Percentiles rank a stretch among this genome's conserved stretches.
Conservation (phyloP, 2,888 invertebrate species). For the Girardia tigrina region DNA sequence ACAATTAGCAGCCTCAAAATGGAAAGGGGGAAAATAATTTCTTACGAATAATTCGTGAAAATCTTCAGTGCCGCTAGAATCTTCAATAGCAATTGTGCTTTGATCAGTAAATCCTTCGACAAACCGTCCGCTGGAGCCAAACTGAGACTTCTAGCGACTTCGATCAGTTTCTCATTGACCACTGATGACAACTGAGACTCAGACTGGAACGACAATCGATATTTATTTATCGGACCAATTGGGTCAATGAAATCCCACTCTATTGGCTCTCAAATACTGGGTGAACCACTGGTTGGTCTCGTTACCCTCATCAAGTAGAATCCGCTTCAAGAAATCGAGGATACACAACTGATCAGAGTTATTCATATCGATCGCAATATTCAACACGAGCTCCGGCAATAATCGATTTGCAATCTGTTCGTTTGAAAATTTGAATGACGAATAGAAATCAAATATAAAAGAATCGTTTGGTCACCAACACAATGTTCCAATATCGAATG, state of each 20-base stretch:
- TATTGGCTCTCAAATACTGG: constrained; percentile 19
- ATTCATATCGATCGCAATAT: constrained; percentile 24
- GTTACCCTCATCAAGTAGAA: constrained; percentile 29
- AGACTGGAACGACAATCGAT: not conserved
- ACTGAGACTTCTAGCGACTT: not conserved
- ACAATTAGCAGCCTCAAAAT: too few relatives aligned
- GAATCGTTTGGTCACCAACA: too few relatives aligned
- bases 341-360: not conserved
- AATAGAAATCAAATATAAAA: too few relatives aligned
- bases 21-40: not conserved
- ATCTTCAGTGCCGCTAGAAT: constrained; percentile 12
- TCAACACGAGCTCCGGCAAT: constrained; percentile 15
- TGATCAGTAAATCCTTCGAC: not conserved
- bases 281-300: constrained; percentile 30
- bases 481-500: not conserved
- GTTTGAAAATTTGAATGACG: too few relatives aligned
- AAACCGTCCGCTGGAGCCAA: not conserved
- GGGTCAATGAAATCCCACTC: not conserved
- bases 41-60: constrained; percentile 31
- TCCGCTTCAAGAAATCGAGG: constrained; percentile 20
- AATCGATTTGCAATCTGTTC: constrained; percentile 18
- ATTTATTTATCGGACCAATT: not conserved
- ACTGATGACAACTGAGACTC: not conserved
- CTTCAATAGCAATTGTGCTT: not conserved
- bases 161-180: constrained; percentile 4